Evolutionary conservation across 37 sponge, comb jelly and placozoan species (phyloP), one percentile per base, ranked within the genome.

Genomic region (Amphimedon queenslandica): DNA sequence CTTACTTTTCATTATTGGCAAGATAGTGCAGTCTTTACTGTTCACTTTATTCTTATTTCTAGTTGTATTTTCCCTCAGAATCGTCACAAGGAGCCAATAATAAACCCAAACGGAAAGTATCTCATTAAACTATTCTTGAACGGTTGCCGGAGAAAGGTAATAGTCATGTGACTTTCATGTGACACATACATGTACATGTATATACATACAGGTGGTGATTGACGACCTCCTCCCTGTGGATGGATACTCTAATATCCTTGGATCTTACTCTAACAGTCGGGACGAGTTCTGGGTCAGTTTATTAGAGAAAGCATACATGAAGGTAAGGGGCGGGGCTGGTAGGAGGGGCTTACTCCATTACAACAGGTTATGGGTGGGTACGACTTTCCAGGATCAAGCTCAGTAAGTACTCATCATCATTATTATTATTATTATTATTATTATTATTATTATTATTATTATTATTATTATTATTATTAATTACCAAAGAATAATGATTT

Each of bases 291-390:
- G 99, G 99, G 83, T 98, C 42, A 89, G 90, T 71, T 75, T 98
- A 13, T 77, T 98, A 29, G 99, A 98, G 75, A 98, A 98, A 66
- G 99, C 99, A 0, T 98, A 98, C 81, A 88, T 98, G 83, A 98
- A 98, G 86, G 99, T 94, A 30, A 29, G 78, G 24, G 11, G 38
- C 13, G 10, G 31, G 31, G 37, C 28, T 30, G 6, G 6, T 11
- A 5, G 4, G 5, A 23, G 20, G 8, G 6, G 21, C 16, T 30
- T 33, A 16, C 16, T 6, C 40, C 13, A 4, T 1, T 38, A 38
- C 21, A 53, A 25, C 80, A 96, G 96, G 96, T 96, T 41, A 98
- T 98, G 99, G 99, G 99, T 11, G 99, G 99, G 6, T 98, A 98
- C 53, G 99, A 98, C 80, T 98, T 98, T 69, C 99, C 99, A 25